Evolutionary conservation across 2,888 invertebrate species (phyloP), one percentile per base, ranked within the genome.

Genomic region (Dasysyrphus tricinctus): DNA sequence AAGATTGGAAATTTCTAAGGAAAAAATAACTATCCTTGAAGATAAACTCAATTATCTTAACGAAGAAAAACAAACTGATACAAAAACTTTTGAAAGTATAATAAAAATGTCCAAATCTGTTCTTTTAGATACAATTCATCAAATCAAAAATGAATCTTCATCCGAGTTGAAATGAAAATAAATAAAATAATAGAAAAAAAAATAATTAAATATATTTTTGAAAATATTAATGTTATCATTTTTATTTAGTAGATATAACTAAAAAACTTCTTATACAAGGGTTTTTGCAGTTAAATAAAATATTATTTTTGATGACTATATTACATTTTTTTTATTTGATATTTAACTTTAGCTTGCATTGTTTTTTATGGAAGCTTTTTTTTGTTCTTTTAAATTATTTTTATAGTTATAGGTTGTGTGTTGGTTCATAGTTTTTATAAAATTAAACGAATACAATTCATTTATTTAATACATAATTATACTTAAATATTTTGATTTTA

Each of bases 31-130:
- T 5, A 89, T 92, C 87, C 86, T 92, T 7, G 90, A 90, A 0
- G 91, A 92, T 44, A 92, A 92, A 80, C 77, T 92, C 0, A 88
- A 89, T 4, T 89, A 91, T 42, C 16, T 92, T 0, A 88, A 84
- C 3, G 88, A 89, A 8, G 92, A 92, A 80, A 92, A 91, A 67
- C 89, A 90, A 8, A 89, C 88, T n/a, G 92, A 93, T 88, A 85
- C 89, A 3, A 91, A 91, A 78, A 89, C 90, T 16, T 93, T 92
- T 75, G 90, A 90, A 65, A 90, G 91, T 39, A 91, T 92, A 6
- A 89, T 92, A 3, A 65, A 69, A 37, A 91, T 90, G 76, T 91
- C 92, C 3, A 92, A 91, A 88, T 88, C 89, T 29, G 89, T 90
- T 47, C 89, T 92, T 39, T 63, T 92, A 76, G 90, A 92, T 73